Percentiles rank a stretch among this genome's conserved stretches.
These are phyloP conservation scores for Panthera leo DNA, from an alignment of 2,113 vertebrate genomes.

Conservation along the genomic window DNA sequence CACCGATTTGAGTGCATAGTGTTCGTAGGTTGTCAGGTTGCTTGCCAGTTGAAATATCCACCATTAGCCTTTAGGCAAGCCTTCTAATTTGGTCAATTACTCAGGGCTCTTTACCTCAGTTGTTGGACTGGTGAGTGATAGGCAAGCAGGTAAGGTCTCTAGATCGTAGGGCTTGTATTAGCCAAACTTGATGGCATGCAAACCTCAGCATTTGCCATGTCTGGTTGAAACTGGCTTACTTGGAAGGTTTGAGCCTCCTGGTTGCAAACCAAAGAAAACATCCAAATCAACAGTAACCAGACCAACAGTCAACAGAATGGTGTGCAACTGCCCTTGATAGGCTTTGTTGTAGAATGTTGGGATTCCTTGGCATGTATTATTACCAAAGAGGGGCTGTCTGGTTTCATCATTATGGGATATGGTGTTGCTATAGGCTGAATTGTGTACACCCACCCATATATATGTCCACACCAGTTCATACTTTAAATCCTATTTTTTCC, in stretches of 20 bases:
- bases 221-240: neutral
- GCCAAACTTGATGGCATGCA: neutral
- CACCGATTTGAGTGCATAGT: neutral
- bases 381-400: neutral
- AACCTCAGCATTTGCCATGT: neutral
- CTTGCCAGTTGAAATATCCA: neutral
- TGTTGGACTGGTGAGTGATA: neutral
- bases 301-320: neutral
- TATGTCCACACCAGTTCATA: neutral
- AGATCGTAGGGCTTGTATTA: neutral
- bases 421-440: neutral
- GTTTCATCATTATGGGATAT: neutral
- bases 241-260: neutral
- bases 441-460: neutral
- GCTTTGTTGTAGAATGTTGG: neutral
- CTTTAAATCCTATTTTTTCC: too few species aligned
- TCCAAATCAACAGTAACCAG: neutral
- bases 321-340: neutral
- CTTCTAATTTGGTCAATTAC: neutral
- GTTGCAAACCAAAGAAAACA: neutral
- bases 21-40: too few species aligned
- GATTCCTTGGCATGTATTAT: neutral
- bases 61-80: neutral
- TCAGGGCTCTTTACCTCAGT: too few species aligned
- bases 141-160: neutral